These are phyloP conservation scores for Campylomormyrus numenius DNA, from an alignment of 2,113 vertebrate genomes.

Conservation along the genomic window DNA sequence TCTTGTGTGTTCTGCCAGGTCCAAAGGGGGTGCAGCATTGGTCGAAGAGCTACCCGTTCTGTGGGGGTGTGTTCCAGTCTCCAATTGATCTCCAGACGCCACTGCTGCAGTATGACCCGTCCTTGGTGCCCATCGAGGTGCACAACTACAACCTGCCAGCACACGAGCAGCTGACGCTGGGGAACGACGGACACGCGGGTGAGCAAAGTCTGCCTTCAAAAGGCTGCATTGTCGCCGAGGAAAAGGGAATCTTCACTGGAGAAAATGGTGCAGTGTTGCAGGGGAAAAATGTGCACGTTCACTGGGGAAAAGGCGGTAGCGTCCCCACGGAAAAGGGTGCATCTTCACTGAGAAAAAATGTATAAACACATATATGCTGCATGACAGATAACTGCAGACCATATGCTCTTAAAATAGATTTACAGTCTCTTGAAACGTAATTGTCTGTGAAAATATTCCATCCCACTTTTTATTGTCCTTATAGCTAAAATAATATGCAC, in stretches of 20 bases:
- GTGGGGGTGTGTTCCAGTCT: constrained; percentile 80
- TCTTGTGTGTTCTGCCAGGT: constrained; percentile 53
- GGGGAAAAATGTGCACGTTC: background rate
- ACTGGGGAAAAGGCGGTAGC: background rate
- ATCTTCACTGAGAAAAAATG: background rate
- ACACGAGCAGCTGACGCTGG: constrained; percentile 67
- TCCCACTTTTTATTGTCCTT: background rate
- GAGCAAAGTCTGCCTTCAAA: constrained; percentile 35
- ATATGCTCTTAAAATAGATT: background rate
- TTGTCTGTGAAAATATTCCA: background rate
- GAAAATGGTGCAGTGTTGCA: background rate
- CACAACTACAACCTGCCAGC: constrained; percentile 72
- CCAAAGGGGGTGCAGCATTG: constrained; percentile 73
- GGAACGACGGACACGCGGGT: constrained; percentile 89
- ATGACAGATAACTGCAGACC: background rate
- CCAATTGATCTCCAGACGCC: constrained; percentile 78
- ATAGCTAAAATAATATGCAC: background rate
- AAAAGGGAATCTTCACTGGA: background rate
- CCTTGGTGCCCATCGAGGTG: constrained; percentile 69
- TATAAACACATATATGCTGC: background rate
- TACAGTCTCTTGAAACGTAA: background rate
- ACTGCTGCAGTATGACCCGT: constrained; percentile 74
- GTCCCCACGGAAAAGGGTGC: background rate
- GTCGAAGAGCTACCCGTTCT: constrained; percentile 72
- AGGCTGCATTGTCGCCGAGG: background rate